Evolutionary conservation across 92 coral and sea anemone genomes (phyloP), one percentile per base, ranked within the genome.

Genomic region (Parazoanthus atlanticus): DNA sequence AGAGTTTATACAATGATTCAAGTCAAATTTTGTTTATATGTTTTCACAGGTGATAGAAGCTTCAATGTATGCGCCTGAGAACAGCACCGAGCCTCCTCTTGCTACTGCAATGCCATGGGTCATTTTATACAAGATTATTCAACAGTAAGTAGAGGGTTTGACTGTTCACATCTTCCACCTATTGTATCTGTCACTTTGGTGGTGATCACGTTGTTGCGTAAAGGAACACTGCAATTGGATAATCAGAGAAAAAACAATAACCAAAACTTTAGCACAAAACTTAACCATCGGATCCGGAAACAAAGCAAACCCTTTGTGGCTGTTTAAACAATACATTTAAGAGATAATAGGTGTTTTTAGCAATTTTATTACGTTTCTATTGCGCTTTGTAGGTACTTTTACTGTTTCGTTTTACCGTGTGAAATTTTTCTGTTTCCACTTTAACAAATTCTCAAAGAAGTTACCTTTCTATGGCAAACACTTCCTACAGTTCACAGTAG

Each of bases 101-200:
- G 99, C 99, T 76, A 95, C 99, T n/a, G 99, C 98, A 33, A 94
- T 92, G 91, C 99, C 99, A 17, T 97, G 99, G 99, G 94, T 94
- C 34, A 85, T 97, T 36, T 92, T 97, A 41, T 97, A 90, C 93
- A 90, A 93, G 82, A 89, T 97, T 70, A 95, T 95, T 38, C 89
- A 91, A 89, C 92, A 91, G 99, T 97, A 89, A 89, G 97, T 66
- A 32, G 36, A 2, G 73, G 87, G 33, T 10, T 49, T 6, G 30
- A 71, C 61, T 28, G 73, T 56, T 13, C 19, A 31, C 6, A 25
- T 21, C 86, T 76, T 17, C 43, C 31, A 46, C 40, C 26, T 6
- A 28, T 15, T 12, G 25, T 19, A 19, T 36, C 36, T 16, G 28
- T 75, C 46, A 2, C 9, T 61, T 61, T 61, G 69, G 21, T 5